Percentiles rank a stretch among this genome's conserved stretches.
phyloP scores from a whole-genome alignment of 2,113 vertebrate genomes.

The Micronycteris hirsuta region DNA sequence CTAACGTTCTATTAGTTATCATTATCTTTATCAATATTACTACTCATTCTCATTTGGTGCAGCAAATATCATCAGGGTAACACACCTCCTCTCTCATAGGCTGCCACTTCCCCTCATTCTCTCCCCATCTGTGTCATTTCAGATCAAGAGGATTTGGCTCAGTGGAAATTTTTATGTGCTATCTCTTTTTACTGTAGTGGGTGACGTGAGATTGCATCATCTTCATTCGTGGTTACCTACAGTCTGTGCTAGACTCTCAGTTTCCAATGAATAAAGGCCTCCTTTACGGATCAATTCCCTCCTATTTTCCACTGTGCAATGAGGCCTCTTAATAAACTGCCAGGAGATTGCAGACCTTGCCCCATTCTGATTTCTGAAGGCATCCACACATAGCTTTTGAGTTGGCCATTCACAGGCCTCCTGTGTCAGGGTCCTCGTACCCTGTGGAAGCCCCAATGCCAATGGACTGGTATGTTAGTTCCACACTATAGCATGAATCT shows the following conservation, averaged over 20 bases:
- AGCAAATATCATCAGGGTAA: background rate
- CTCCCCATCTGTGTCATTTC: background rate
- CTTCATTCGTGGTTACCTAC: no score
- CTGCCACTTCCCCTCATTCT: background rate
- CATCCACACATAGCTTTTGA: rapidly evolving
- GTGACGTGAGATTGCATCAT: background rate
- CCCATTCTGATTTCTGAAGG: background rate
- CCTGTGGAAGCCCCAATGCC: background rate
- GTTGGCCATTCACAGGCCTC: no score
- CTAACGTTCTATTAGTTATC: background rate
- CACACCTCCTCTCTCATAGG: no score
- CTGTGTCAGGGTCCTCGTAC: background rate
- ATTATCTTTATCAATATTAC: no score
- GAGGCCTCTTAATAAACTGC: background rate
- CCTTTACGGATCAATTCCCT: background rate
- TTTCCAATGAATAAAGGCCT: background rate
- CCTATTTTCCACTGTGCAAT: no score
- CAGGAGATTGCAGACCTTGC: background rate
- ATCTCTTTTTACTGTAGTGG: background rate
- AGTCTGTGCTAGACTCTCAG: no score
- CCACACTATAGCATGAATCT: background rate
- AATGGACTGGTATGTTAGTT: background rate
- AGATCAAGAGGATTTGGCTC: background rate
- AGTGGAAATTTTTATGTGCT: background rate
- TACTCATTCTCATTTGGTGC: background rate